Percentiles rank a stretch among this genome's conserved stretches.
Conservation (phyloP, 2,797 vertebrate species). For the Sphenopsis melanotis region DNA sequence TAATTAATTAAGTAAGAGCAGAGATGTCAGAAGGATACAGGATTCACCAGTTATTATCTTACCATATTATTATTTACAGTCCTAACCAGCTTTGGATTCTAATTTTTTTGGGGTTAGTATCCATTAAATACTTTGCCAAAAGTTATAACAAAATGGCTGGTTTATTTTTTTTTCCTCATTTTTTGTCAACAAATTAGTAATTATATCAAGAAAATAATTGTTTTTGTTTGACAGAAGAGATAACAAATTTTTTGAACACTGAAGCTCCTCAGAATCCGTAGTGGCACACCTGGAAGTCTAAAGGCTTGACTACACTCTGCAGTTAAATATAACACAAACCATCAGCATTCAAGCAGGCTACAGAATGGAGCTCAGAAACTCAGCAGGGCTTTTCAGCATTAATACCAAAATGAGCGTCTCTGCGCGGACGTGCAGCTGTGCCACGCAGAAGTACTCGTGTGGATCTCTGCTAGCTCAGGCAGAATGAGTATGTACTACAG, state of each 20-base stretch:
- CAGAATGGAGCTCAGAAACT: slow-evolving; percentile 35
- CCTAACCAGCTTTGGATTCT: background rate
- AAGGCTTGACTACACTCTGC: background rate
- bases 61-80: background rate
- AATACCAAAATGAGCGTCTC: background rate
- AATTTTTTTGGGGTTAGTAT: background rate
- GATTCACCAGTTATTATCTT: background rate
- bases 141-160: background rate
- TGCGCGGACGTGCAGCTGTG: background rate
- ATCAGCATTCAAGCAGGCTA: slow-evolving; percentile 23
- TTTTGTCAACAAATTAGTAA: background rate
- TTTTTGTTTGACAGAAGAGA: slow-evolving; percentile 11
- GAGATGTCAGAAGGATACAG: background rate
- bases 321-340: slow-evolving; percentile 47
- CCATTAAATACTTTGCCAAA: background rate
- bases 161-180: background rate
- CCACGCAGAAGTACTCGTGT: background rate
- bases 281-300: slow-evolving; percentile 13
- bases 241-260: background rate
- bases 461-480: slow-evolving; percentile 23
- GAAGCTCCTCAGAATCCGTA: background rate
- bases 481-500: slow-evolving; percentile 15
- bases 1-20: slow-evolving; percentile 15
- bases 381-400: slow-evolving; percentile 47
- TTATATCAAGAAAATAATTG: background rate